Percentiles rank a stretch among this genome's conserved stretches.
phyloP scores from a whole-genome alignment of 2,888 invertebrate genomes.

The Eupithecia exiguata region DNA sequence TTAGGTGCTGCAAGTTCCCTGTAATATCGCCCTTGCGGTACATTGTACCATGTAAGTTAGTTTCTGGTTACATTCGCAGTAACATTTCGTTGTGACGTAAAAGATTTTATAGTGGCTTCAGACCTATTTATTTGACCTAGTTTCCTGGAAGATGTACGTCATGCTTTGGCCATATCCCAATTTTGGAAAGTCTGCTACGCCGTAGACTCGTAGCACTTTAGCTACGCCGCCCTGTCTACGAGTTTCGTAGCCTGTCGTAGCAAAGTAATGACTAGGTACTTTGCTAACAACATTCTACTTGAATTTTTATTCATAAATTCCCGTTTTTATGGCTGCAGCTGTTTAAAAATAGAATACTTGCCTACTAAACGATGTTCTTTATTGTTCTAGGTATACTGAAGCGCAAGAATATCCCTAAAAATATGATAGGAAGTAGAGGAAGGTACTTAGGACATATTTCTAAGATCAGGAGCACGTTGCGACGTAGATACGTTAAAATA shows the following conservation, averaged over 20 bases:
- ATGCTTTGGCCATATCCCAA: constrained; percentile 73
- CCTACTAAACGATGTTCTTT: neutral
- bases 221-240: constrained; percentile 42
- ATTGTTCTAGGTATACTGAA: neutral
- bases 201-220: constrained; percentile 44
- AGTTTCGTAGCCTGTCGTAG: constrained; percentile 42
- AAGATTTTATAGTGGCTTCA: constrained; percentile 41
- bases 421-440: neutral
- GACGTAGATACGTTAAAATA: neutral
- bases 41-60: constrained; percentile 12
- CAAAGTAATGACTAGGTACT: constrained; percentile 17
- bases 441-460: neutral
- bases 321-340: constrained; percentile 14
- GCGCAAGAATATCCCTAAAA: neutral
- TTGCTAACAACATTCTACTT: neutral
- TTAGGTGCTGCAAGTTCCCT: neutral
- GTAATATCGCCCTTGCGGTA: constrained; percentile 2
- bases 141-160: constrained; percentile 67
- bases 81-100: constrained; percentile 48
- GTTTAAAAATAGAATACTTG: neutral
- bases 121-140: constrained; percentile 73
- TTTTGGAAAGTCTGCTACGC: constrained; percentile 58
- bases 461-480: neutral
- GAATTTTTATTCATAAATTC: neutral
- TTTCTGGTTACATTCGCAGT: constrained; percentile 21